These are phyloP conservation scores for Lichenostomus cassidix DNA, from an alignment of 2,113 vertebrate species.

Conservation along the genomic window DNA sequence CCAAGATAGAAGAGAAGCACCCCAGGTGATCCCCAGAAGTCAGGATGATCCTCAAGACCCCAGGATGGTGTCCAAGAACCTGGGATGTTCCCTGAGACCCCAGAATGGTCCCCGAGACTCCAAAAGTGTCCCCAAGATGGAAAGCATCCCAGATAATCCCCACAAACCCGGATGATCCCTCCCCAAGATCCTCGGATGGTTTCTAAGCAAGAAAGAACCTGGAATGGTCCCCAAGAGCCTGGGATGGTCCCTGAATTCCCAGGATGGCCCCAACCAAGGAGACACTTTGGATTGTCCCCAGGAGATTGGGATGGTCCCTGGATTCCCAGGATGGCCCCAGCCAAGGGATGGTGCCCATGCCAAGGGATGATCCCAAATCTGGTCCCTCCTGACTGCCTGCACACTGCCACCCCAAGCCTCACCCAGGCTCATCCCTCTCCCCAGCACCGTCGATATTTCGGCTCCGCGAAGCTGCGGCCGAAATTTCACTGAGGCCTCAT, in stretches of 20 bases:
- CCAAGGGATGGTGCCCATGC: no score
- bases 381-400: neutral
- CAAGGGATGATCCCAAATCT: neutral
- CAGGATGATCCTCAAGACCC: neutral
- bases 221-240: neutral
- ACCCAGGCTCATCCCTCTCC: neutral
- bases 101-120: neutral
- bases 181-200: neutral
- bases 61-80: neutral
- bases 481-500: accelerated
- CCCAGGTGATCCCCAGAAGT: no score
- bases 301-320: neutral
- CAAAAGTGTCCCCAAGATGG: neutral
- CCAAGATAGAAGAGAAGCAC: neutral
- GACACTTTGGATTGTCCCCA: neutral
- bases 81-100: neutral
- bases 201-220: neutral
- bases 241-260: neutral
- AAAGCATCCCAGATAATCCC: neutral
- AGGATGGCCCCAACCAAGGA: no score
- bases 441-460: accelerated
- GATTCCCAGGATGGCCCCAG: no score
- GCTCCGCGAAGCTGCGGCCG: accelerated
- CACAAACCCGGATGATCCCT: neutral
- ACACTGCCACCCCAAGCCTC: neutral